Percentiles rank a stretch among this genome's conserved stretches.
phyloP scores from a whole-genome alignment of 2,113 vertebrate species.

The Elanus axillaris region DNA sequence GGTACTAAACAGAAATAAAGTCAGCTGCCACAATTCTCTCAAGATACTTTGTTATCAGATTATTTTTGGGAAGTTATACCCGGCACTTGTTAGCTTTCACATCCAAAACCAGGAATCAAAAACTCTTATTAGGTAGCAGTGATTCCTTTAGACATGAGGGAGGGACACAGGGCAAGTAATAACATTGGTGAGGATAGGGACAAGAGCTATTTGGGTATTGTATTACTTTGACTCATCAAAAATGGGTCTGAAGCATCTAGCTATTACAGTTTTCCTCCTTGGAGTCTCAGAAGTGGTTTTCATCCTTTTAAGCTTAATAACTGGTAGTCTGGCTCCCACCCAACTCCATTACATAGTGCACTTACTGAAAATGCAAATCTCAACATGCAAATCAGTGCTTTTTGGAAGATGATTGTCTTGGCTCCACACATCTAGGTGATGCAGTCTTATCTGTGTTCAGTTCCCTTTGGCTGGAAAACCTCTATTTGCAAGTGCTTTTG shows the following conservation, averaged over 20 bases:
- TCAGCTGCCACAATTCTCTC: background rate
- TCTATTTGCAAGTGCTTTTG: background rate
- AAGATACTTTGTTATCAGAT: background rate
- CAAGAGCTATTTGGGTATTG: background rate
- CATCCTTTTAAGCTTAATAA: constrained; percentile 35
- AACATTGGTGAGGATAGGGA: background rate
- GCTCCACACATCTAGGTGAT: background rate
- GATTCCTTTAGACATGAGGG: background rate
- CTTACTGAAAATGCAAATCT: constrained; percentile 52
- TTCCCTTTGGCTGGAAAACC: background rate
- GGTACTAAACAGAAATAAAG: background rate
- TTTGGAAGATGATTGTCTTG: constrained; percentile 33
- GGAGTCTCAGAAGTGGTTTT: constrained; percentile 9
- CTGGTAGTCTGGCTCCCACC: background rate
- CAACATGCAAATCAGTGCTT: constrained; percentile 16
- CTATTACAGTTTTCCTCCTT: background rate
- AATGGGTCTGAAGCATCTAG: constrained; percentile 22
- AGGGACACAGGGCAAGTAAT: background rate
- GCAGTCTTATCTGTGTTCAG: background rate
- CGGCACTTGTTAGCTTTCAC: background rate
- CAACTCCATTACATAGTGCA: constrained; percentile 28
- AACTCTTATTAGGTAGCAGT: background rate
- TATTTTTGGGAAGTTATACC: background rate
- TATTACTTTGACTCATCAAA: constrained; percentile 17
- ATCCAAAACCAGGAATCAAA: background rate